These are phyloP conservation scores for Ylistrum balloti DNA, from an alignment of 1,140 invertebrate genomes.

Conservation along the genomic window DNA sequence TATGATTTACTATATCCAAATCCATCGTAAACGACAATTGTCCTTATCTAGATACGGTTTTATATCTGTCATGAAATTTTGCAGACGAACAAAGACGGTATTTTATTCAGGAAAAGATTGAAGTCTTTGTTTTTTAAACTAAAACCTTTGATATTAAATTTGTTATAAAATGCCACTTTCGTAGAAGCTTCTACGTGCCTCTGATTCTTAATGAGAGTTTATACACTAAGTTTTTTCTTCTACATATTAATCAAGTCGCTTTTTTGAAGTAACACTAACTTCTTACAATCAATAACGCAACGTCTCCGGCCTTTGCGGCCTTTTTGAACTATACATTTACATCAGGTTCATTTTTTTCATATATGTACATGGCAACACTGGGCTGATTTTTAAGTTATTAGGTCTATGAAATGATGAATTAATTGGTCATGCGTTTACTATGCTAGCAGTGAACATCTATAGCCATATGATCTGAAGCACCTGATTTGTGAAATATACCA, in stretches of 20 bases:
- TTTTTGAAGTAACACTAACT: background rate
- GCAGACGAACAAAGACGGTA: background rate
- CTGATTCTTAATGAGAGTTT: background rate
- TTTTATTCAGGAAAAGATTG: background rate
- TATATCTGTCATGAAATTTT: conserved; percentile 40
- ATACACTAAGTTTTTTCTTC: background rate
- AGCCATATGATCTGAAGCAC: too few species aligned
- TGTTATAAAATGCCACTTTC: background rate
- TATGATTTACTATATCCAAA: conserved; percentile 40
- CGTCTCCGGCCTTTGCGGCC: background rate
- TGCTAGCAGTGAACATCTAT: too few species aligned
- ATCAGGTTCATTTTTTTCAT: background rate
- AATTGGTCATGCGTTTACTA: too few species aligned
- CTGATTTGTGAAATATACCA: too few species aligned
- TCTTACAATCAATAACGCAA: background rate
- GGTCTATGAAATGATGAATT: too few species aligned
- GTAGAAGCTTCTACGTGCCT: background rate
- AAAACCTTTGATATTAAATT: background rate
- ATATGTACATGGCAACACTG: too few species aligned
- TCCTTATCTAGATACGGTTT: conserved; percentile 18
- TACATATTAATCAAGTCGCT: background rate
- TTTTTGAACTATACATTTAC: background rate
- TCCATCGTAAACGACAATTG: conserved; percentile 38
- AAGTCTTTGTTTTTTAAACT: conserved; percentile 29
- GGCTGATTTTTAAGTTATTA: too few species aligned